Conservation (phyloP, 1,140 invertebrate species). For the roundworm (Caenorhabditis elegans) region DNA sequence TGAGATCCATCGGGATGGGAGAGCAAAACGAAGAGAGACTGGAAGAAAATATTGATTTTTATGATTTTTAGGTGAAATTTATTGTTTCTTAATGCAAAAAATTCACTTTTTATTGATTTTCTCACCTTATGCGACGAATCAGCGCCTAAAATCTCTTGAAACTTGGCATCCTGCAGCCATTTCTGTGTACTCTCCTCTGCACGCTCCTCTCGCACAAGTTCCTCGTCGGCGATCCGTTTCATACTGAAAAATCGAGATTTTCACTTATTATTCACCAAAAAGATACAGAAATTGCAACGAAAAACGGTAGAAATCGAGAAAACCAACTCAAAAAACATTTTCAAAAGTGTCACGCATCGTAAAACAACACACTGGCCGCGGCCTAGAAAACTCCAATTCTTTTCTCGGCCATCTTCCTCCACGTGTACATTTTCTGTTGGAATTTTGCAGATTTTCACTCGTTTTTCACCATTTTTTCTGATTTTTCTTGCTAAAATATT, state of each 20-base stretch:
- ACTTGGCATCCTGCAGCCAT: slow-evolving; percentile 16
- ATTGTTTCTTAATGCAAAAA: background rate
- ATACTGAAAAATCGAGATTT: background rate
- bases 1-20: slow-evolving; percentile 21
- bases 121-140: slow-evolving; percentile 42
- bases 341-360: too few species aligned
- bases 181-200: background rate
- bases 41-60: background rate
- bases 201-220: background rate
- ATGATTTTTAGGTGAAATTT: background rate
- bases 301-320: background rate
- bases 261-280: background rate
- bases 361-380: background rate
- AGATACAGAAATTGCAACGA: too few species aligned
- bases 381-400: background rate
- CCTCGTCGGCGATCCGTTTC: background rate
- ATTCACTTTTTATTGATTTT: background rate
- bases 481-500: too few species aligned
- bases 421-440: too few species aligned
- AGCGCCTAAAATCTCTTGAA: slow-evolving; percentile 43
- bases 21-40: slow-evolving; percentile 45
- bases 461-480: too few species aligned
- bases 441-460: too few species aligned
- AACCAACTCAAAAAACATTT: background rate
- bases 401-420: too few species aligned